These are phyloP conservation scores for Drosophila sulfurigaster DNA, from an alignment of 1,140 invertebrate species.

Conservation along the genomic window DNA sequence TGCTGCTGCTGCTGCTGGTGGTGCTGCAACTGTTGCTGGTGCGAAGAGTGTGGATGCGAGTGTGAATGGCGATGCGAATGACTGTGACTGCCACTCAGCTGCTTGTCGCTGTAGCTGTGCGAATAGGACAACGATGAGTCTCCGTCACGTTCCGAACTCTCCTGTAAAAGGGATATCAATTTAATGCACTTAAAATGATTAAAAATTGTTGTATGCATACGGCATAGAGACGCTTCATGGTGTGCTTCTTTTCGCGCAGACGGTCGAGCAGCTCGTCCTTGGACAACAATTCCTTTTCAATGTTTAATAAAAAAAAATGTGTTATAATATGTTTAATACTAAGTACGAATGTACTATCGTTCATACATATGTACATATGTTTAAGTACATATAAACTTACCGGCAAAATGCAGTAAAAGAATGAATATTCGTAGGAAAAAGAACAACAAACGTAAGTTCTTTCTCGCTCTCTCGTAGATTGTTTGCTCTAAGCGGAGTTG, in stretches of 20 bases:
- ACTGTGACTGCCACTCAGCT: constrained; percentile 50
- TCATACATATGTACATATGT: background rate
- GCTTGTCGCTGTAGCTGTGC: constrained; percentile 77
- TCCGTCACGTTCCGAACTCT: constrained; percentile 75
- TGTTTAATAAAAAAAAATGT: constrained; percentile 3
- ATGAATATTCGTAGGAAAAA: background rate
- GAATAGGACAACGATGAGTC: constrained; percentile 81
- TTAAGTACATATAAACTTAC: background rate
- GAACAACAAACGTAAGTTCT: background rate
- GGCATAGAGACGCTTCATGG: constrained; percentile 84
- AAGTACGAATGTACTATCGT: background rate
- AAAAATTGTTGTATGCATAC: constrained; percentile 38
- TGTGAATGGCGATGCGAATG: constrained; percentile 45
- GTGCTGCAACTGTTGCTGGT: too few species aligned
- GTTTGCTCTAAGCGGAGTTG: background rate
- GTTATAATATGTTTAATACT: background rate
- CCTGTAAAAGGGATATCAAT: constrained; percentile 37
- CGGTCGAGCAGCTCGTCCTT: constrained; percentile 88
- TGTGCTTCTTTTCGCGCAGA: constrained; percentile 88
- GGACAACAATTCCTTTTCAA: constrained; percentile 64
- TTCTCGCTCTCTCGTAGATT: background rate
- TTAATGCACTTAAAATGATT: background rate
- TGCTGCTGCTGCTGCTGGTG: constrained; percentile 60
- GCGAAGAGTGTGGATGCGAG: constrained; percentile 29
- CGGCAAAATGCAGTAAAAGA: constrained; percentile 11